Base-by-base conservation (phyloP, 2,113 vertebrate species). In the Crotalus horridus region DNA sequence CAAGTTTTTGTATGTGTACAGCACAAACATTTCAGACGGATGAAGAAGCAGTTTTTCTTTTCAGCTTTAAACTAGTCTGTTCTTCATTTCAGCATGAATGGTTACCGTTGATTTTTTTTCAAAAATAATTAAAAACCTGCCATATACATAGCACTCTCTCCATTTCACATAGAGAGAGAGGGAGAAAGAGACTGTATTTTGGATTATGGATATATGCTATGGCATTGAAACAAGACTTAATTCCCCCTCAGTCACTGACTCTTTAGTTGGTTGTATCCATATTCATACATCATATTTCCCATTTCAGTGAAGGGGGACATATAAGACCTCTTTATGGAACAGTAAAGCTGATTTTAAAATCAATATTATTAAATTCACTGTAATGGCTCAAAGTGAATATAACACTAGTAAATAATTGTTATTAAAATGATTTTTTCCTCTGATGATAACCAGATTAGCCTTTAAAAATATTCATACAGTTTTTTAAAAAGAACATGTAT, bases 391-490 rank as follows among this genome's bases (percentile, higher is more conserved):
- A 23, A 94, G 85, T 88, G 59, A 90, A 91, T 61, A 95, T 88
- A 51, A 0, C 10, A 91, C 85, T 7, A 91, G 10, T 56, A 93
- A 48, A 24, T 92, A 90, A 46, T 59, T 20, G 53, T 94, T 46
- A 39, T 51, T 93, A 13, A 85, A 51, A 39, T 48, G 81, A 17
- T 87, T 91, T 3, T 93, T 64, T 89, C n/a, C 69, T 10, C 56
- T 96, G 96, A 87, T 97, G 94, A 93, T 94, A 53, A 92, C 92
- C 85, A 93, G 54, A 43, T 94, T 89, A 91, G 59, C 95, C 29
- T 92, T 94, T 94, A 90, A 87, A 91, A 95, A 54, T 91, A 92
- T 95, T 92, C 92, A 21, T 93, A 94, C 95, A 95, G 92, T 94
- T 93, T 92, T 93, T 87, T 29, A 51, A 90, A 69, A 92, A 53